Conservation (phyloP, 2,113 vertebrate genomes). For the Todiramphus chloris region DNA sequence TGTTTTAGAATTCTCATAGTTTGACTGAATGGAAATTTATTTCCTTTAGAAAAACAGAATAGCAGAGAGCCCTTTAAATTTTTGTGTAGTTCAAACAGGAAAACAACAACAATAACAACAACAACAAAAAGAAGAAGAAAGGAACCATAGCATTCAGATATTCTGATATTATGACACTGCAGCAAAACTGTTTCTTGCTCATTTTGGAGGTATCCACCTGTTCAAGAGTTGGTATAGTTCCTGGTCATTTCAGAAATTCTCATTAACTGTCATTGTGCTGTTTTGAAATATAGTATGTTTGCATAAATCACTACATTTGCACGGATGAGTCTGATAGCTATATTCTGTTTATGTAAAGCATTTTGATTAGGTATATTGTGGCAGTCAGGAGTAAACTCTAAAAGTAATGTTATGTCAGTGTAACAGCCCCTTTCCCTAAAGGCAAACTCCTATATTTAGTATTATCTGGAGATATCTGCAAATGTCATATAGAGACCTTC, state of each 20-base stretch:
- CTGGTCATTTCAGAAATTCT: background rate
- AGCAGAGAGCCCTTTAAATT: background rate
- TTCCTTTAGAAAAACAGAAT: background rate
- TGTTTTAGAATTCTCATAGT: background rate
- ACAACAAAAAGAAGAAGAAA: background rate
- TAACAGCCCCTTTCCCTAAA: background rate
- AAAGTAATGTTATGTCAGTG: background rate
- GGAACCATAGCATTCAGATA: background rate
- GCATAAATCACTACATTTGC: background rate
- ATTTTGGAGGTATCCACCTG: background rate
- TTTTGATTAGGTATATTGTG: background rate
- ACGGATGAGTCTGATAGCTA: background rate
- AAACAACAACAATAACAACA: background rate
- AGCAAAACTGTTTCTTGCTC: background rate
- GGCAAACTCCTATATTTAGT: conserved; percentile 48
- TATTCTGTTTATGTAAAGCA: background rate
- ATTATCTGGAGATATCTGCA: conserved; percentile 61
- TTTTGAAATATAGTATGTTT: background rate
- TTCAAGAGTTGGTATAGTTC: background rate
- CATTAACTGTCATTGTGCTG: background rate
- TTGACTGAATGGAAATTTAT: background rate
- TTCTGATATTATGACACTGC: background rate
- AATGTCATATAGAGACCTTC: conserved; percentile 73
- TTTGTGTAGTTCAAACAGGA: background rate
- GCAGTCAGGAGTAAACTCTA: conserved; percentile 30